These are phyloP conservation scores for Ectropis crepuscularia DNA, from an alignment of 2,888 invertebrate species.

Conservation along the genomic window DNA sequence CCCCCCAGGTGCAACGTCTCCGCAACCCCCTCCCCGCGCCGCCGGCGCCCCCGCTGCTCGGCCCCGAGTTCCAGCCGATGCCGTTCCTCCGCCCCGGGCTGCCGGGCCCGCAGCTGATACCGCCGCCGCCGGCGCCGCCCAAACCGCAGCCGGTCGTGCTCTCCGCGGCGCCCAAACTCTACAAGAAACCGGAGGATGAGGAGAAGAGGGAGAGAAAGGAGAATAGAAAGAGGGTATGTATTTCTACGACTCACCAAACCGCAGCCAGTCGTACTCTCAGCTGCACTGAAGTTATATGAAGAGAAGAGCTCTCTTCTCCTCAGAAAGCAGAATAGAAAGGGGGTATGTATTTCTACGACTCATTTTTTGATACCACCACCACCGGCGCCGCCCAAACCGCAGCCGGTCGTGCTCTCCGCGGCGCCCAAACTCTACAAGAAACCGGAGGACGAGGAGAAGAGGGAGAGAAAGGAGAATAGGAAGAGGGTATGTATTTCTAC, in stretches of 20 bases:
- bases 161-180: constrained; percentile 89
- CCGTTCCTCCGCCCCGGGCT: constrained; percentile 68
- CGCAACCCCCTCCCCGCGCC: constrained; percentile 44
- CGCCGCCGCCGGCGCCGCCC: constrained; percentile 73
- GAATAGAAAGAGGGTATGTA: constrained; percentile 22
- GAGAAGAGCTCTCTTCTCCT: too few relatives aligned
- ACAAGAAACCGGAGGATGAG: constrained; percentile 81
- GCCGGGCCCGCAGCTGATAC: constrained; percentile 73
- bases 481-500: constrained; percentile 16
- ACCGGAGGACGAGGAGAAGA: constrained; percentile 69
- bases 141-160: constrained; percentile 86
- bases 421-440: constrained; percentile 89
- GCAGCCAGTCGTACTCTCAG: constrained; percentile 87
- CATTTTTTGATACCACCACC: constrained; percentile 73
- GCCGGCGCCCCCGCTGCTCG: constrained; percentile 32
- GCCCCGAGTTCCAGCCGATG: constrained; percentile 66
- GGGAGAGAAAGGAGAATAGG: constrained; percentile 54
- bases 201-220: constrained; percentile 64
- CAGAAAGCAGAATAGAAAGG: constrained; percentile 48
- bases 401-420: constrained; percentile 88
- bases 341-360: constrained; percentile 12
- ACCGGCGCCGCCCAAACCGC: constrained; percentile 76
- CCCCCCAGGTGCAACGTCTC: constrained; percentile 64
- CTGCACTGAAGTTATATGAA: too few relatives aligned
- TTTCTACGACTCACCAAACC: constrained; percentile 56